Conservation (phyloP, 2,113 vertebrate species). For the Leptobrachium leishanense region DNA sequence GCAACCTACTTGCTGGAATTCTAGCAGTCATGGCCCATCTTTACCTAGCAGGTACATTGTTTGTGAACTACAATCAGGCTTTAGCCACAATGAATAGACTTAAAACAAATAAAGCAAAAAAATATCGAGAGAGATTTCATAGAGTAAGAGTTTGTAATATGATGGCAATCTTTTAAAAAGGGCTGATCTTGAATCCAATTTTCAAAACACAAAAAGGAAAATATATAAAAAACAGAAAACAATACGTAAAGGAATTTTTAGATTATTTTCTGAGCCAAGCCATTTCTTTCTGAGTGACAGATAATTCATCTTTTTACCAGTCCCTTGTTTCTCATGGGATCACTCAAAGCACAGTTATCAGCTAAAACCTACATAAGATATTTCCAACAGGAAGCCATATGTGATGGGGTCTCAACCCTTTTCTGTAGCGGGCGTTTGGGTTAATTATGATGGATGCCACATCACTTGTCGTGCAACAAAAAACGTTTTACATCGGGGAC, state of each 20-base stretch:
- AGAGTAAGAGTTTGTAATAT: background rate
- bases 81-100: background rate
- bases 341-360: constrained; percentile 66
- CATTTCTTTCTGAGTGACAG: constrained; percentile 67
- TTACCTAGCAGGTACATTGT: no score
- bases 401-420: constrained; percentile 67
- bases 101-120: background rate
- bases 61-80: no score
- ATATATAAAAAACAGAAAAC: constrained; percentile 54
- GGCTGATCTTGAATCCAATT: constrained; percentile 54
- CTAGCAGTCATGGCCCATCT: no score
- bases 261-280: constrained; percentile 62
- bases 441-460: constrained; percentile 82
- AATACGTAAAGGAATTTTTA: constrained; percentile 57
- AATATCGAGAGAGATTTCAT: background rate
- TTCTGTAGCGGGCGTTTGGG: constrained; percentile 62
- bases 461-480: constrained; percentile 68
- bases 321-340: constrained; percentile 64
- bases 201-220: constrained; percentile 59
- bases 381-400: constrained; percentile 77
- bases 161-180: constrained; percentile 49
- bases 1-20: no score
- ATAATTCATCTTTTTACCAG: constrained; percentile 73
- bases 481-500: constrained; percentile 62
- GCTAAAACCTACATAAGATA: constrained; percentile 63